Conservation (phyloP, 2,113 vertebrate genomes). For the Hystrix cristata region DNA sequence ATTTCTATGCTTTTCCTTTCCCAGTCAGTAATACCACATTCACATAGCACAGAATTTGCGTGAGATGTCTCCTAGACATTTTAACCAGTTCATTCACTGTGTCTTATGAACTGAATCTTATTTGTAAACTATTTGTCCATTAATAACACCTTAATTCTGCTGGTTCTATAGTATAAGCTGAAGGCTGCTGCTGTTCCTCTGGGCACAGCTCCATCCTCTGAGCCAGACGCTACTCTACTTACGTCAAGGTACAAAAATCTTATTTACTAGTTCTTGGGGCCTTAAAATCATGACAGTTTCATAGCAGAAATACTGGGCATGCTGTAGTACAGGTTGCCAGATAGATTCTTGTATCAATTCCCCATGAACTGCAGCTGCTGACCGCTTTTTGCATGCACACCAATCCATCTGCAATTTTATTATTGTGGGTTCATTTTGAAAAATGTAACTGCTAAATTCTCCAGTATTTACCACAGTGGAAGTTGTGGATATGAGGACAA, state of each 20-base stretch:
- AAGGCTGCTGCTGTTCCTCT: background rate
- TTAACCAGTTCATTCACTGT: background rate
- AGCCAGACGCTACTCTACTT: slow-evolving; percentile 55
- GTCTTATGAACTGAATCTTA: background rate
- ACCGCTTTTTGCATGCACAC: background rate
- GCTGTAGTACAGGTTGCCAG: background rate
- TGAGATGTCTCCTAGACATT: background rate
- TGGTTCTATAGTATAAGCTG: background rate
- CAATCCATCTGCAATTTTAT: background rate
- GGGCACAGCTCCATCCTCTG: background rate
- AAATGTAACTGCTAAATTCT: background rate
- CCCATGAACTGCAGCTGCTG: background rate
- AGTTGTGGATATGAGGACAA: background rate
- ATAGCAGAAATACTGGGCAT: slow-evolving; percentile 41
- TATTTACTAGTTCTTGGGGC: slow-evolving; percentile 55
- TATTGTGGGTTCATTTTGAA: background rate
- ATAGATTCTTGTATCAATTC: background rate
- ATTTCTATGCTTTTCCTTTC: slow-evolving; percentile 39
- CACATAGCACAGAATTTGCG: background rate
- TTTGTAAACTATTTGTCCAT: background rate
- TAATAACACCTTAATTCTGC: background rate
- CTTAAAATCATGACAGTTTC: slow-evolving; percentile 66
- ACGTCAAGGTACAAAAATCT: slow-evolving; percentile 45
- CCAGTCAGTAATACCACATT: background rate
- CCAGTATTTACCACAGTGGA: background rate